Conservation (phyloP, 1,140 invertebrate species). For the Tribolium castaneum region DNA sequence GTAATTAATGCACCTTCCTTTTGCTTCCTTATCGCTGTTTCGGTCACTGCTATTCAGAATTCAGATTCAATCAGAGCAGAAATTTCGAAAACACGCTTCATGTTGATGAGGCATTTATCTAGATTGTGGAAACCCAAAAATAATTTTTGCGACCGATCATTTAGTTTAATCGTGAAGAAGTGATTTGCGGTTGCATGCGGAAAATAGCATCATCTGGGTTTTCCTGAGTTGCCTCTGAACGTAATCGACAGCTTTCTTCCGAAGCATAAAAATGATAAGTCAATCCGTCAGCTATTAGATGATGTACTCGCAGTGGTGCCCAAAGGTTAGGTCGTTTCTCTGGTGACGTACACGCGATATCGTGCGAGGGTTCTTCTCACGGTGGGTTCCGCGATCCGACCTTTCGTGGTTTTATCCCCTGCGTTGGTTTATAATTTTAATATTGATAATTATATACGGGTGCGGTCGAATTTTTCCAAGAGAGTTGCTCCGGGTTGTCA, state of each 20-base stretch:
- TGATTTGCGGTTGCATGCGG: background rate
- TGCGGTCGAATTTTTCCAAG: conserved; percentile 38
- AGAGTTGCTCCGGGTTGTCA: conserved; percentile 38
- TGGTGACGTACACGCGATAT: conserved; percentile 33
- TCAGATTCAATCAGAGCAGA: conserved; percentile 12
- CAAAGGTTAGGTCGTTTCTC: conserved; percentile 12
- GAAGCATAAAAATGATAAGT: conserved; percentile 16
- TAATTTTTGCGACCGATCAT: too few species aligned
- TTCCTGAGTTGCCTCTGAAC: background rate
- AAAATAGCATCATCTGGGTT: background rate
- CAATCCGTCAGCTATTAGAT: conserved; percentile 7
- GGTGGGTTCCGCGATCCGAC: conserved; percentile 24
- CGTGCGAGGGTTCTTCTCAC: conserved; percentile 28
- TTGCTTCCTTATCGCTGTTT: background rate
- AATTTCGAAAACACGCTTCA: background rate
- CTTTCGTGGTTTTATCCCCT: conserved; percentile 24
- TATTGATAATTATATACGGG: conserved; percentile 21
- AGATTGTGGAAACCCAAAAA: too few species aligned
- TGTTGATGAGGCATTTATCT: background rate
- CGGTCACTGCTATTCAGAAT: background rate
- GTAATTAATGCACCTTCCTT: conserved; percentile 34
- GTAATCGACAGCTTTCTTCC: background rate
- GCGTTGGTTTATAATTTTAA: conserved; percentile 16
- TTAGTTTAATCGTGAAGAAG: background rate
- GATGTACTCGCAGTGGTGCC: background rate